phyloP scores from a whole-genome alignment of 2,113 vertebrate species.

The Sorex araneus region DNA sequence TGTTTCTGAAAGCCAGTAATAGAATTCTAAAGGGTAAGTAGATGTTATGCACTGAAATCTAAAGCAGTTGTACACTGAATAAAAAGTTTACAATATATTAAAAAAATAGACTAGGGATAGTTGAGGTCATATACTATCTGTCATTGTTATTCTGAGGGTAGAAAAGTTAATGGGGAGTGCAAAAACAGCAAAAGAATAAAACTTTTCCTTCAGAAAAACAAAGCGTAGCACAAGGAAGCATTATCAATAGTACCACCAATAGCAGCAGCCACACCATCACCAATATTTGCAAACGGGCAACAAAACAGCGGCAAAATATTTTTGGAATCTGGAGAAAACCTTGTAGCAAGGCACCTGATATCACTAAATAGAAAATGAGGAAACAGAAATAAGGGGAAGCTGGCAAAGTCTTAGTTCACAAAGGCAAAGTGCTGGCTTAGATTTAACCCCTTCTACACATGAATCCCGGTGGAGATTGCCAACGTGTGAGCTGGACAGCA shows the following conservation, averaged over 20 bases:
- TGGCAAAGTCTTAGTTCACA: conserved; percentile 97
- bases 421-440: conserved; percentile 95
- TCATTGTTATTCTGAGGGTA: background rate
- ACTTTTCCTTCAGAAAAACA: conserved; percentile 93
- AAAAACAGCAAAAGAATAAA: conserved; percentile 95
- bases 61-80: background rate
- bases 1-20: background rate
- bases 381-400: conserved; percentile 97
- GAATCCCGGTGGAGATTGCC: conserved; percentile 97
- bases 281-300: conserved; percentile 93
- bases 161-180: conserved; percentile 64
- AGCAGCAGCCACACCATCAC: conserved; percentile 86
- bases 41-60: background rate
- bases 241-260: conserved; percentile 88
- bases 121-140: too few relatives aligned
- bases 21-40: background rate
- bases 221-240: conserved; percentile 94
- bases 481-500: conserved; percentile 96
- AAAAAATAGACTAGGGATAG: background rate
- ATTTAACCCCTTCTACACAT: conserved; percentile 97
- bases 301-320: conserved; percentile 93
- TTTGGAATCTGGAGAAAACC: conserved; percentile 97
- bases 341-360: conserved; percentile 96
- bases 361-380: conserved; percentile 95
- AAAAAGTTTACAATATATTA: background rate